A percentile compares a stretch with the other conserved stretches of the same genome.
These are phyloP conservation scores for Drosophila setifemur DNA, from an alignment of 1,140 invertebrate genomes.

Conservation along the genomic window DNA sequence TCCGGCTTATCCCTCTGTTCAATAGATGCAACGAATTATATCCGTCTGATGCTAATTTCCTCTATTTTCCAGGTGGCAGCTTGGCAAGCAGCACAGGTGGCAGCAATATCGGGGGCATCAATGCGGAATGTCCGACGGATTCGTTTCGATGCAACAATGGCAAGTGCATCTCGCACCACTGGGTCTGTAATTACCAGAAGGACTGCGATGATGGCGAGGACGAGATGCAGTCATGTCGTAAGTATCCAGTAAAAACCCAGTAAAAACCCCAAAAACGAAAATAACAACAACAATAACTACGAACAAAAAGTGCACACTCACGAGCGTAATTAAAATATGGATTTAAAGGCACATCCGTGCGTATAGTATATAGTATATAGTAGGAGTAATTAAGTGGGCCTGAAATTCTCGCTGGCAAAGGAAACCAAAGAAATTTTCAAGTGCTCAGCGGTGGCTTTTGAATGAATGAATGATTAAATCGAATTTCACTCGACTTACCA, in stretches of 20 bases:
- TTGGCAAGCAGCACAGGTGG: constrained; percentile 34
- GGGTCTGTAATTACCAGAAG: constrained; percentile 95
- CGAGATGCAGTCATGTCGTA: constrained; percentile 94
- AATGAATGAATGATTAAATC: constrained; percentile 5
- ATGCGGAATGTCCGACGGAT: constrained; percentile 85
- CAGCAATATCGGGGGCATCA: constrained; percentile 29
- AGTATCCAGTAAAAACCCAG: constrained; percentile 84
- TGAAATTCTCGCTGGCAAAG: background rate
- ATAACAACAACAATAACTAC: background rate
- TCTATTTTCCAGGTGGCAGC: constrained; percentile 44
- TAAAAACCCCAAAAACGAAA: background rate
- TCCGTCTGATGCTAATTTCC: background rate
- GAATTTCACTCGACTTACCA: constrained; percentile 3
- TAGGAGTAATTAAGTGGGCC: constrained; percentile 19
- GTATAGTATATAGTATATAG: too few relatives aligned
- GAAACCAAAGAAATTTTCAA: constrained; percentile 22
- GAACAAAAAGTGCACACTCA: background rate
- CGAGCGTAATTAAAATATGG: constrained; percentile 19
- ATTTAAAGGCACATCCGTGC: constrained; percentile 14
- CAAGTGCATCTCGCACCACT: constrained; percentile 91
- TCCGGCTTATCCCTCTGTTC: too few relatives aligned
- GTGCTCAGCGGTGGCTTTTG: background rate
- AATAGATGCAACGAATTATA: constrained; percentile 3
- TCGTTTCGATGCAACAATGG: constrained; percentile 92
- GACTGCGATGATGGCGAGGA: constrained; percentile 95